Conservation (phyloP, 2,888 invertebrate genomes). For the Temnothorax unifasciatus region DNA sequence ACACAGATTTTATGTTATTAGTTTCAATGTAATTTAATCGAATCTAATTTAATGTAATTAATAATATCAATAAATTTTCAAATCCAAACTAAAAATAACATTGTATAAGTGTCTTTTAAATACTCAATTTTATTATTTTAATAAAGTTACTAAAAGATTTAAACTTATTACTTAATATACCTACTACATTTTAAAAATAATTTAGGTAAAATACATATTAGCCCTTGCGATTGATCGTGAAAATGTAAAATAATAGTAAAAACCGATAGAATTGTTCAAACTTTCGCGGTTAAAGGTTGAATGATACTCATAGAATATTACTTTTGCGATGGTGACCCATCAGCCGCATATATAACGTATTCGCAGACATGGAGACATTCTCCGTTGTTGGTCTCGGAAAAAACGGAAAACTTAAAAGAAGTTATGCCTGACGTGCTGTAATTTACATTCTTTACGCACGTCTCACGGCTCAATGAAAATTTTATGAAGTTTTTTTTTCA, state of each 20-base stretch:
- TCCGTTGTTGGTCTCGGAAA: not conserved
- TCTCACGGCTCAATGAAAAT: not conserved
- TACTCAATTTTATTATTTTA: not conserved
- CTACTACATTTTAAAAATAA: not conserved
- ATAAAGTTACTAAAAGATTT: not conserved
- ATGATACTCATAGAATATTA: not conserved
- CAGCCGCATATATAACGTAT: not conserved
- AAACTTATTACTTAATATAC: not conserved
- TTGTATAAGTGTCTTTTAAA: not conserved
- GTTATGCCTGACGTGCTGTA: not conserved
- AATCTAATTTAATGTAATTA: constrained; percentile 13
- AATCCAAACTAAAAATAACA: not conserved
- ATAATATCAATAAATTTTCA: not conserved
- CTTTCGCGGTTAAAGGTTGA: not conserved
- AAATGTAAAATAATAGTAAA: not conserved
- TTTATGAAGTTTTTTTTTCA: constrained; percentile 2
- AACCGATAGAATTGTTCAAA: not conserved
- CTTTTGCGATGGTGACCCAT: not conserved
- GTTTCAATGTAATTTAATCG: not conserved
- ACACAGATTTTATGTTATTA: not conserved
- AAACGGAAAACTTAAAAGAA: constrained; percentile 18
- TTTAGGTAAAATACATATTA: not conserved
- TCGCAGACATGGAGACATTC: not conserved
- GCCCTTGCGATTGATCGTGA: not conserved
- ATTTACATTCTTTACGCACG: constrained; percentile 24